Evolutionary conservation across 2,113 vertebrate species (phyloP).

Genomic region (Phalacrocorax aristotelis): DNA sequence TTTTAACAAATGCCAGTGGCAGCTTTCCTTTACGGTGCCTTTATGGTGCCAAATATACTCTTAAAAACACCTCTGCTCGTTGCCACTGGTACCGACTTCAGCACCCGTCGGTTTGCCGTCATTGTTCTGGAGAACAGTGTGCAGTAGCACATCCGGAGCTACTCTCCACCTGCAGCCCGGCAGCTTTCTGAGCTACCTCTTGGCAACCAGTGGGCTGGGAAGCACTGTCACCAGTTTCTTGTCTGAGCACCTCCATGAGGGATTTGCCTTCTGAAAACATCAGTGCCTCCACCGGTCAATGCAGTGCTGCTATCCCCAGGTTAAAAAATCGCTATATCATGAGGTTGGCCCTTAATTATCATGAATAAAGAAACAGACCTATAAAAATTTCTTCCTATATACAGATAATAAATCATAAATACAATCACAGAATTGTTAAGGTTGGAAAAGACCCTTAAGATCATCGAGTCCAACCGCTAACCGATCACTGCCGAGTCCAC

Average conservation of each 20-base stretch:
- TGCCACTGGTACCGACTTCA: background rate
- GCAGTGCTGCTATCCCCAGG: background rate
- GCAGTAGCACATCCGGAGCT: background rate
- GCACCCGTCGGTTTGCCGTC: background rate
- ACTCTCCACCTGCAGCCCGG: background rate
- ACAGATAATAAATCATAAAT: background rate
- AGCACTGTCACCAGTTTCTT: background rate
- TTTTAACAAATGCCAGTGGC: background rate
- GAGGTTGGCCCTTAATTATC: background rate
- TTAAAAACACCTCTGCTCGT: background rate
- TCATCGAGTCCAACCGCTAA: too few relatives aligned
- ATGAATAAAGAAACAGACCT: background rate
- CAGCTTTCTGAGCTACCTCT: background rate
- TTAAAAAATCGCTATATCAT: background rate
- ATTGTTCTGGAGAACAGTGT: rapidly evolving
- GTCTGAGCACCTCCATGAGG: background rate
- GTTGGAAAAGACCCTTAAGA: too few relatives aligned
- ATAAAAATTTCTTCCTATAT: background rate
- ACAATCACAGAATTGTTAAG: too few relatives aligned
- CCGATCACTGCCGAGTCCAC: too few relatives aligned
- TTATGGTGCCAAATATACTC: background rate
- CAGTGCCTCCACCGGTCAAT: background rate
- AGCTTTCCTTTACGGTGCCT: background rate
- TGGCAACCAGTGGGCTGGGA: rapidly evolving
- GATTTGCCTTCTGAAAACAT: background rate